Base-by-base conservation (phyloP, 2,888 invertebrate genomes). In the Exephanes ischioxanthus region DNA sequence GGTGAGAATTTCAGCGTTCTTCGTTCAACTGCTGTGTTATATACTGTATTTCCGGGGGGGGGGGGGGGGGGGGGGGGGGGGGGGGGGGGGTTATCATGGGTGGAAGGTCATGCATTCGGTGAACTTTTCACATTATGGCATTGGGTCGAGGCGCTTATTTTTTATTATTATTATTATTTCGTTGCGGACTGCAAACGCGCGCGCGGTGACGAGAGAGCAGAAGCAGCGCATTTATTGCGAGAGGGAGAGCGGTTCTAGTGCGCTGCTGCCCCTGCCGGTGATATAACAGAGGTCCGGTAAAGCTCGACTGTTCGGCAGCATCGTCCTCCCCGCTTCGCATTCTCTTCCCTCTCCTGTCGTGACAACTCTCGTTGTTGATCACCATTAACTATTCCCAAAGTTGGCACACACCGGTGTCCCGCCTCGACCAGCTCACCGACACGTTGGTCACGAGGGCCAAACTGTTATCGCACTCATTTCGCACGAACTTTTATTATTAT, bases 371-470 rank as follows among this genome's bases (percentile, higher is more conserved):
- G 73, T 86, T 88, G 87, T 88, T 87, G 87, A 87, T 88, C 86
- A 84, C 85, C 81, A 75, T 87, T 77, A 87, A 86, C 86, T 87
- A 84, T 81, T 88, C 85, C 86, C 84, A 86, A 90, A 90, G 87
- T 90, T 91, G 89, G 89, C 89, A 90, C 88, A 77, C 76, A 48
- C 16, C 61, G 48, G 14, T 22, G n/a, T 7, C 30, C 41, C 30
- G 33, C 9, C 6, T 14, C 7, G 0, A 37, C 45, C 5, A 1
- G 19, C 45, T 63, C 33, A 22, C 33, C 33, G 41, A 63, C 61
- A 37, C 61, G 48, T 70, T 70, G 14, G 45, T 45, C 6, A 61
- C 63, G 26, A 70, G 63, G 61, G 63, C 79, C 79, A 71, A 79
- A 79, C 71, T 71, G 79, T 79, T 79, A 79, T 79, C 51, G 79